Evolutionary conservation across 2,888 invertebrate genomes (phyloP).

Genomic region (Steinernema hermaphroditum): DNA sequence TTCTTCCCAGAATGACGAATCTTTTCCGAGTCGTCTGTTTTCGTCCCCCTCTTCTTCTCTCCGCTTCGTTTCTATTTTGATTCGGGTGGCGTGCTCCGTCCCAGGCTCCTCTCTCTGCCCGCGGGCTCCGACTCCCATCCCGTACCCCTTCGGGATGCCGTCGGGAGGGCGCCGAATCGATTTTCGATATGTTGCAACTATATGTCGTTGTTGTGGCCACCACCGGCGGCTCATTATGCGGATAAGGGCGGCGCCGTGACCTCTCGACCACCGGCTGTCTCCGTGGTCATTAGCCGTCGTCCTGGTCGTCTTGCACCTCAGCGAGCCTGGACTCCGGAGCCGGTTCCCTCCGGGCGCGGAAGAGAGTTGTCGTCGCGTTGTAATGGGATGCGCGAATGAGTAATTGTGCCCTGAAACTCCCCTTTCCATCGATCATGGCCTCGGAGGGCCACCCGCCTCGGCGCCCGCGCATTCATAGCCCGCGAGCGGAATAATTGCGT

Average conservation of each 20-base stretch:
- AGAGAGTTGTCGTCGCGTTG: not conserved
- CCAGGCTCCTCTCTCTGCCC: too few species aligned
- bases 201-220: not conserved
- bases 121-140: not conserved
- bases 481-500: conserved; percentile 27
- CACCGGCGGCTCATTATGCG: conserved; percentile 16
- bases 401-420: conserved; percentile 7
- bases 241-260: conserved; percentile 13
- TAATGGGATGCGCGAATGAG: conserved; percentile 23
- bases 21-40: not conserved
- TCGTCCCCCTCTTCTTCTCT: not conserved
- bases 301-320: too few species aligned
- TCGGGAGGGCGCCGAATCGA: conserved; percentile 8
- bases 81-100: too few species aligned
- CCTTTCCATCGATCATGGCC: conserved; percentile 20
- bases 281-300: not conserved
- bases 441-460: not conserved
- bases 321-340: too few species aligned
- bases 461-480: not conserved
- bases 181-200: conserved; percentile 8
- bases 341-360: too few species aligned
- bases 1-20: too few species aligned
- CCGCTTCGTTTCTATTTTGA: not conserved
- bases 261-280: not conserved
- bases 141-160: conserved; percentile 6